Evolutionary conservation across 1,140 invertebrate species (phyloP), one percentile per base, ranked within the genome.

Genomic region (Drosophila santomea): DNA sequence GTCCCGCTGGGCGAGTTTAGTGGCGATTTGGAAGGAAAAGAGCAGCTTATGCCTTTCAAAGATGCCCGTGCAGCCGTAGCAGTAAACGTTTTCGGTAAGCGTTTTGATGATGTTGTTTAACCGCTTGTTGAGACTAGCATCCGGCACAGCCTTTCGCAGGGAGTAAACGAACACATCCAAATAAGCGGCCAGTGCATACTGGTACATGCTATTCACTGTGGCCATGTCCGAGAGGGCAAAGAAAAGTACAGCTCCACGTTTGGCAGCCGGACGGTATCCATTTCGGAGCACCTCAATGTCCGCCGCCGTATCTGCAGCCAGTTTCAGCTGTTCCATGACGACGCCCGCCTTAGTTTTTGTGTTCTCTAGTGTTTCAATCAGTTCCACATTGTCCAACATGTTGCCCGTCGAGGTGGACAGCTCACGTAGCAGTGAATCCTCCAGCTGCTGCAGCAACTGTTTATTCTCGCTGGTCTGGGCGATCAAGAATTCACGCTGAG

Each of bases 11-110:
- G 98, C 95, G 58, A 98, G 92, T 90, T 96, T 97, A 3, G 95
- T 95, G 50, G 97, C 95, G 90, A 98, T 97, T 95, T 97, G 96
- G 92, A 98, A 97, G 0, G 97, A 98, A 91, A 96, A 98, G 12
- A 98, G 93, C 36, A 98, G 91, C 91, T 98, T 98, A 93, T 98
- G 97, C 52, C 95, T 95, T 91, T 98, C 97, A 90, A 98, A 98
- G 64, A 98, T 97, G 51, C 96, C 97, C 39, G 96, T 97, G 77
- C 97, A 98, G 1, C 97, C 97, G 80, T 97, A 98, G 80, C 96
- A 95, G 80, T 98, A 98, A 1, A 98, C 95, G 84, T 96, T 97
- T 80, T 96, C 96, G 0, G 97, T 98, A 17, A 98, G 92, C 48
- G 95, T 96, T 23, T 95, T 94, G 60, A 97, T 97, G 12, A 98